These are phyloP conservation scores for Cremastinae sp. DNA, from an alignment of 2,888 invertebrate genomes.

Conservation along the genomic window DNA sequence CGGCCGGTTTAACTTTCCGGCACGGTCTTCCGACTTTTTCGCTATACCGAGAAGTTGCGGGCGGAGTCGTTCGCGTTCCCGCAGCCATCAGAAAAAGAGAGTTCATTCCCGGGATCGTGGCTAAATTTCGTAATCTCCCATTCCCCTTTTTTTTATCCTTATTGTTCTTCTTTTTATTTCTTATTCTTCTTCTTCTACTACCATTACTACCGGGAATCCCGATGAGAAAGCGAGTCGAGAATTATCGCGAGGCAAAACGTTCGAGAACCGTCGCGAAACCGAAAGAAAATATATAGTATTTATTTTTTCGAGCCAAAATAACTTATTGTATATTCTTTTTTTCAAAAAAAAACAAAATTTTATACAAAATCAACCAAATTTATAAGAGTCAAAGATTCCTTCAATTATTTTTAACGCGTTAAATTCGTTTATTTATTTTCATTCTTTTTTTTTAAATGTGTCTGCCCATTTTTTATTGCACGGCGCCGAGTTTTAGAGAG, in stretches of 20 bases:
- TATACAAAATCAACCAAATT: too few species aligned
- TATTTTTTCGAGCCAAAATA: too few species aligned
- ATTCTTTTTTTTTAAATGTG: too few species aligned
- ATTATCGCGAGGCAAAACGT: conserved; percentile 12
- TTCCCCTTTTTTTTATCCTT: conserved; percentile 12
- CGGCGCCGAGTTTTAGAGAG: too few species aligned
- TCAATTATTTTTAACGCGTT: background rate
- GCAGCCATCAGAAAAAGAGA: conserved; percentile 26
- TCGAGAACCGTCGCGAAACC: background rate
- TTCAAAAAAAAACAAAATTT: too few species aligned
- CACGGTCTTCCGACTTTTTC: conserved; percentile 34
- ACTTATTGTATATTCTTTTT: too few species aligned
- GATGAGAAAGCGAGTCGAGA: conserved; percentile 19
- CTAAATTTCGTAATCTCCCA: conserved; percentile 34
- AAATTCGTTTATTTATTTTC: background rate
- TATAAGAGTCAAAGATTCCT: too few species aligned
- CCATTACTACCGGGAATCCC: conserved; percentile 54
- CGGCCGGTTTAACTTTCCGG: conserved; percentile 31
- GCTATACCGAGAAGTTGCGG: conserved; percentile 67
- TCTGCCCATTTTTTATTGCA: too few species aligned
- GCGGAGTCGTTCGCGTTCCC: conserved; percentile 66
- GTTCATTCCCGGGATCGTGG: conserved; percentile 29
- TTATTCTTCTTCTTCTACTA: background rate
- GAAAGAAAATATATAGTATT: too few species aligned
- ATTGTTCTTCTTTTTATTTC: too few species aligned